phyloP scores from a whole-genome alignment of 2,113 vertebrate genomes.

The Vombatus ursinus region DNA sequence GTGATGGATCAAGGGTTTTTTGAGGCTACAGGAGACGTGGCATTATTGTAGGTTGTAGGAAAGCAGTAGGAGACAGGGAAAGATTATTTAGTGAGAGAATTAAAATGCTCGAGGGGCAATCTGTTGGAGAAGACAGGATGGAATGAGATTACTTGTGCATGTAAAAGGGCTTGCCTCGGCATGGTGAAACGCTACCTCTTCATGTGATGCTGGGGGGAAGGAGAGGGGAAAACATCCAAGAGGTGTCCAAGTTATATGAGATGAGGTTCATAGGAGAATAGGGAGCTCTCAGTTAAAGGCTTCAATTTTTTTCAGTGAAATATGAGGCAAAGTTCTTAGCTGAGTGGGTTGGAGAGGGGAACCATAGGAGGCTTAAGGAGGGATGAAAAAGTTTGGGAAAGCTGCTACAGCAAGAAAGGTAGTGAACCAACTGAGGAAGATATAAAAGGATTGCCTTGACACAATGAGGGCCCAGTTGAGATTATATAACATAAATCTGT shows the following conservation, averaged over 20 bases:
- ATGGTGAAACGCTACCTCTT: background rate
- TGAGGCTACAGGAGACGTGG: background rate
- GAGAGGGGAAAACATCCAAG: background rate
- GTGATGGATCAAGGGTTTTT: background rate
- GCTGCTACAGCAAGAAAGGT: background rate
- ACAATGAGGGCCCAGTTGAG: background rate
- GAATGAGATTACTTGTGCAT: background rate
- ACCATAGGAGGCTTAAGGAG: background rate
- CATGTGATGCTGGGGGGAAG: background rate
- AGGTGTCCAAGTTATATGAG: background rate
- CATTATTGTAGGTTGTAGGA: too few species aligned
- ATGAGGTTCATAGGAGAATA: background rate
- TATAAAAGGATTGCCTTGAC: background rate
- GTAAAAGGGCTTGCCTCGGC: background rate
- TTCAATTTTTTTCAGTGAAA: background rate
- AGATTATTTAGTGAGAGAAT: background rate
- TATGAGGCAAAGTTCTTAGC: background rate
- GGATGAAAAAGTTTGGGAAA: background rate
- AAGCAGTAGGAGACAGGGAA: background rate
- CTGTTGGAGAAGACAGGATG: background rate
- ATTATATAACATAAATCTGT: background rate
- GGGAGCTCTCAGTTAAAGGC: too few species aligned
- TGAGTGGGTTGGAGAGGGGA: background rate
- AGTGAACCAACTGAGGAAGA: background rate
- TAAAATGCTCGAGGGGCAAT: background rate